Evolutionary conservation across 2,797 vertebrate genomes (phyloP).

Genomic region (Diceros bicornis): DNA sequence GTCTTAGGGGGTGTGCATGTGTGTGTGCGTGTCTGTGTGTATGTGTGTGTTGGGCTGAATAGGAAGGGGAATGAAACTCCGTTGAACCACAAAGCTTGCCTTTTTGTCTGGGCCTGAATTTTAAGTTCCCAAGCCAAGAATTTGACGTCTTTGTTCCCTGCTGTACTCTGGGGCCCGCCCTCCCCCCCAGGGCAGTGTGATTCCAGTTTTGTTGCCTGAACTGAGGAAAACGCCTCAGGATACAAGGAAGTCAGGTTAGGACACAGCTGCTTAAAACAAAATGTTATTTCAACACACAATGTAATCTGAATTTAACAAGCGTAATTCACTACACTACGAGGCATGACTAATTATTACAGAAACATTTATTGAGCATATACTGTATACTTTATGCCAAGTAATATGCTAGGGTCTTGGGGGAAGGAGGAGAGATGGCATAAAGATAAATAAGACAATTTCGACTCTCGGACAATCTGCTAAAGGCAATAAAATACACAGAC

Average conservation of each 20-base stretch:
- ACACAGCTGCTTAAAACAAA: slow-evolving; percentile 39
- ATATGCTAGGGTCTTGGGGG: not conserved
- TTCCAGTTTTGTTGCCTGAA: not conserved
- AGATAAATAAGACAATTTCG: slow-evolving; percentile 71
- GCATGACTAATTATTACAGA: slow-evolving; percentile 45
- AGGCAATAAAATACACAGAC: slow-evolving; percentile 68
- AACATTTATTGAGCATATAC: slow-evolving; percentile 53
- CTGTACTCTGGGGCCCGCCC: not conserved
- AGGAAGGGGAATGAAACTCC: not conserved
- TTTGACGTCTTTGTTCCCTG: not conserved
- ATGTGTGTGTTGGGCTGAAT: not conserved
- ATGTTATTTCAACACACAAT: not conserved
- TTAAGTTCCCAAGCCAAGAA: slow-evolving; percentile 48
- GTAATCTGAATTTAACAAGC: slow-evolving; percentile 37
- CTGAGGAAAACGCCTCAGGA: not conserved
- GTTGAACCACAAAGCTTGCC: not conserved
- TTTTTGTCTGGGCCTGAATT: not conserved
- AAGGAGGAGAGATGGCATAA: slow-evolving; percentile 32
- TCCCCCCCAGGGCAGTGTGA: not conserved
- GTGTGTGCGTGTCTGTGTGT: not conserved
- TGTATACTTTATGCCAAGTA: slow-evolving; percentile 51
- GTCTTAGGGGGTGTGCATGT: not conserved
- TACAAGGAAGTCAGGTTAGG: not conserved
- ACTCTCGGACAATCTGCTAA: slow-evolving; percentile 63
- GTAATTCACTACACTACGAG: not conserved